These are phyloP conservation scores for Carabus problematicus DNA, from an alignment of 2,888 invertebrate species.

Conservation along the genomic window DNA sequence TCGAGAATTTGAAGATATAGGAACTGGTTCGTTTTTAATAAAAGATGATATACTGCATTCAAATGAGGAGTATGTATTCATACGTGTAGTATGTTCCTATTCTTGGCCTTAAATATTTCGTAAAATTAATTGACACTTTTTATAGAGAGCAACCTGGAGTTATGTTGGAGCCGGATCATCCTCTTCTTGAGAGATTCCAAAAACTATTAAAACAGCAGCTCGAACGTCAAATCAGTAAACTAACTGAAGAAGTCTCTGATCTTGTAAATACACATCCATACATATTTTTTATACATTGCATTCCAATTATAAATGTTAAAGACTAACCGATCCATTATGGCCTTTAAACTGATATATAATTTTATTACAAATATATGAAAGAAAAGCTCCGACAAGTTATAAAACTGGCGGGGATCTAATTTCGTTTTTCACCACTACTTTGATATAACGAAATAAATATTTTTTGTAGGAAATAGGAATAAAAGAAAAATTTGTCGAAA, in stretches of 20 bases:
- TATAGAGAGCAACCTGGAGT: slow-evolving; percentile 6
- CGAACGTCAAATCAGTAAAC: slow-evolving; percentile 67
- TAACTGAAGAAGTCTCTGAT: slow-evolving; percentile 72
- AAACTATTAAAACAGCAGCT: slow-evolving; percentile 71
- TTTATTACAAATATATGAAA: too few relatives aligned
- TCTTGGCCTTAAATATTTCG: neutral
- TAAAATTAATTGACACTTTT: neutral
- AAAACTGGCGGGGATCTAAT: too few relatives aligned
- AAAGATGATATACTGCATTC: too few relatives aligned
- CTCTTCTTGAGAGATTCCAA: slow-evolving; percentile 77
- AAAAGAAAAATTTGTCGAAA: slow-evolving; percentile 62
- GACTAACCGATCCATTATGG: neutral
- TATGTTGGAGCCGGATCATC: slow-evolving; percentile 74
- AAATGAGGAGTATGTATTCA: too few relatives aligned
- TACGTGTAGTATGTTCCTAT: neutral
- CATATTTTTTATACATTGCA: slow-evolving; percentile 41
- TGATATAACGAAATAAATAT: slow-evolving; percentile 36
- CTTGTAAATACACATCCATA: slow-evolving; percentile 61
- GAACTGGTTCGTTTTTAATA: too few relatives aligned
- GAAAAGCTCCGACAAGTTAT: too few relatives aligned
- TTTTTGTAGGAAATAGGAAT: slow-evolving; percentile 58
- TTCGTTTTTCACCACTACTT: neutral
- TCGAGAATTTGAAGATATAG: too few relatives aligned
- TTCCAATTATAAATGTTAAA: too few relatives aligned
- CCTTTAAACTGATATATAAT: too few relatives aligned